phyloP scores from a whole-genome alignment of 2,797 vertebrate genomes.

The Acanthopagrus latus region DNA sequence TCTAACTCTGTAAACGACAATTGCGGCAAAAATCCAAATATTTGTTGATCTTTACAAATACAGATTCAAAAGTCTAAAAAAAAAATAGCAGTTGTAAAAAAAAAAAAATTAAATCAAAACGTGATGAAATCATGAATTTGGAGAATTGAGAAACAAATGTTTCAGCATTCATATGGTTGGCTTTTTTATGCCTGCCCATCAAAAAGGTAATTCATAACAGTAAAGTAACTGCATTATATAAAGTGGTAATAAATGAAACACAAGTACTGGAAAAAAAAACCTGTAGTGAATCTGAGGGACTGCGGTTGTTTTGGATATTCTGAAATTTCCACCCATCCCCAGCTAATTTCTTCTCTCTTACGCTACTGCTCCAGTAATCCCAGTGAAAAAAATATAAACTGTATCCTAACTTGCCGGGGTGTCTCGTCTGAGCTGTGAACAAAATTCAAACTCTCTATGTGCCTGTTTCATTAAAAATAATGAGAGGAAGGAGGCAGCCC shows the following conservation, averaged over 20 bases:
- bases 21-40: no score
- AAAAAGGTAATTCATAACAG: neutral
- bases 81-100: no score
- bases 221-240: neutral
- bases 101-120: no score
- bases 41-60: no score
- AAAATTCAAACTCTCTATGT: slow-evolving; percentile 32
- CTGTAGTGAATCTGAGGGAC: neutral
- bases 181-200: neutral
- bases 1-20: no score
- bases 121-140: no score
- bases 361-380: no score
- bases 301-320: neutral
- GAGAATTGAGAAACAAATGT: neutral
- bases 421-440: slow-evolving; percentile 50
- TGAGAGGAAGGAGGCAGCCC: slow-evolving; percentile 16
- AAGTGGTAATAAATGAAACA: neutral
- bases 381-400: slow-evolving; percentile 33
- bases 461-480: slow-evolving; percentile 54
- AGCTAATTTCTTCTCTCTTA: slow-evolving; percentile 7
- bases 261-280: neutral
- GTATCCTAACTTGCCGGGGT: slow-evolving; percentile 12
- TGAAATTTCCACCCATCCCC: neutral
- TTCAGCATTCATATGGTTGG: neutral
- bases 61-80: no score